Evolutionary conservation across 92 coral and sea anemone species (phyloP), one percentile per base, ranked within the genome.

Genomic region (Scolanthus callimorphus): DNA sequence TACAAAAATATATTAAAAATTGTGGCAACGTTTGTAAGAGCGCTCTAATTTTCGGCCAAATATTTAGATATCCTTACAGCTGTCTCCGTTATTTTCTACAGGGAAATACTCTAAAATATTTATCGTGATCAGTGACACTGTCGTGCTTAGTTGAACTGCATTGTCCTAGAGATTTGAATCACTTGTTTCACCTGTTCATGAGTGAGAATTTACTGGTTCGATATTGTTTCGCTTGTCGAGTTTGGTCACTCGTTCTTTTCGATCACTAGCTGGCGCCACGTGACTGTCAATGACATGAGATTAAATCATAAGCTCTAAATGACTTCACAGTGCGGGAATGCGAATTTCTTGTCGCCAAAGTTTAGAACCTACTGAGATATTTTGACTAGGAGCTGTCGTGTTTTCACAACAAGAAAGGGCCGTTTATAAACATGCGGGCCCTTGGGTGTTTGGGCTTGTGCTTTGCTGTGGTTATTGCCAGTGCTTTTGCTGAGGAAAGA

Each of bases 281-380:
- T 76, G 77, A 60, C 62, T 62, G 34, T 56, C 65, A 59, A 65
- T 82, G 83, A 82, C 51, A 70, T 69, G 69, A 82, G 70, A 82
- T 82, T 82, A 82, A 82, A 76, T 82, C 89, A 82, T 82, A 45
- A 55, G 67, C 71, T 74, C 22, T 56, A 56, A 29, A 60, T 82
- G 67, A 82, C 55, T 77, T 82, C 68, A 82, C 15, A 6, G 8
- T 10, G 23, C 23, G 52, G 52, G 4, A 46, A 34, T 15, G 41
- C 41, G 11, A 46, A 11, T 75, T n/a, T n/a, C n/a, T n/a, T n/a
- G 59, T 49, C 30, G 47, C 49, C 70, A 24, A 50, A 63, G 34
- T 57, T 23, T 39, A 17, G 49, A 31, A n/a, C n/a, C n/a, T n/a
- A 29, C 30, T 25, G 57, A 41, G 23, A 28, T 45, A 57, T 46